These are phyloP conservation scores for Botia almorhae DNA, from an alignment of 2,797 vertebrate genomes.

Conservation along the genomic window DNA sequence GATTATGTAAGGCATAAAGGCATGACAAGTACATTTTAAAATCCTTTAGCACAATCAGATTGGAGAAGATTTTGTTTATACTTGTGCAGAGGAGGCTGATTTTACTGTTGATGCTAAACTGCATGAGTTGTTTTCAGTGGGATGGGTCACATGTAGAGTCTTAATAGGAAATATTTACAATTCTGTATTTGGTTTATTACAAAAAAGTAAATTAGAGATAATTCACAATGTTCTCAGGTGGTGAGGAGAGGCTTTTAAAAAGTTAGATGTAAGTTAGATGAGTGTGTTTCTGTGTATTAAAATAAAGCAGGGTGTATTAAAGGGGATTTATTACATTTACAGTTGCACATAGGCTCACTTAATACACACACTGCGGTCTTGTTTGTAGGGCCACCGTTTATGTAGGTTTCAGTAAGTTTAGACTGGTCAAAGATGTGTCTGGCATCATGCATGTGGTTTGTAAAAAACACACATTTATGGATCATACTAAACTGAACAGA, in stretches of 20 bases:
- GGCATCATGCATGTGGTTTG: no score
- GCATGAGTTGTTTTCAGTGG: background rate
- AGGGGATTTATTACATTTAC: background rate
- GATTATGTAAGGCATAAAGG: constrained; percentile 42
- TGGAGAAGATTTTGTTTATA: constrained; percentile 16
- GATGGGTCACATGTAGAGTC: background rate
- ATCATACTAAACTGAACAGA: no score
- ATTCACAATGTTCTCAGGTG: background rate
- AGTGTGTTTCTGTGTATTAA: no score
- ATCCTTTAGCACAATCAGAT: constrained; percentile 36
- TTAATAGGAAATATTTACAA: background rate
- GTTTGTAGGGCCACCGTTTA: no score
- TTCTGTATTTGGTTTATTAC: background rate
- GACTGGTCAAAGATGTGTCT: no score
- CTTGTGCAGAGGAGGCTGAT: background rate
- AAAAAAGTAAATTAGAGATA: background rate
- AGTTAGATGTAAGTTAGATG: no score
- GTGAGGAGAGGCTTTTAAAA: background rate
- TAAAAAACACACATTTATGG: no score
- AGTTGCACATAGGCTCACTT: background rate
- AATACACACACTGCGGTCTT: no score
- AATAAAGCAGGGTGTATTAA: background rate
- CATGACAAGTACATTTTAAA: constrained; percentile 26
- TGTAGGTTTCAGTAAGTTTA: no score
- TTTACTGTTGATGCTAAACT: constrained; percentile 3